A percentile compares a stretch with the other conserved stretches of the same genome.
Evolutionary conservation across 1,140 invertebrate genomes (phyloP).

Genomic region (Bombus turneri): DNA sequence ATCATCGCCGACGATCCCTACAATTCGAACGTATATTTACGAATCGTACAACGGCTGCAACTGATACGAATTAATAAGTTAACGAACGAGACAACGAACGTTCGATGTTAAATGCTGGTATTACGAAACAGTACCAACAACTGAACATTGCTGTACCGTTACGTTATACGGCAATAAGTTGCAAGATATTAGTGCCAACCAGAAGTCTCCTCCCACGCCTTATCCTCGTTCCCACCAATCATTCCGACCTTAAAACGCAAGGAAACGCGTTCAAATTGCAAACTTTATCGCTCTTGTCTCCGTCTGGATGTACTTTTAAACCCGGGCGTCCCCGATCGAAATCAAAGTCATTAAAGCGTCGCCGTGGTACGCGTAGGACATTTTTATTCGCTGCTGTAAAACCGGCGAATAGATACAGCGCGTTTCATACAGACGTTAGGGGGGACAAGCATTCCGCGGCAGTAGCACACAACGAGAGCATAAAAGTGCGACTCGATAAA

Average conservation of each 20-base stretch:
- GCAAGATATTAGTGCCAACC: background rate
- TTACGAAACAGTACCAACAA: background rate
- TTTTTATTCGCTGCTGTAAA: conserved; percentile 25
- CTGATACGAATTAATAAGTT: too few species aligned
- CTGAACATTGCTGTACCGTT: background rate
- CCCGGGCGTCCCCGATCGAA: background rate
- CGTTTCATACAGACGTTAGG: background rate
- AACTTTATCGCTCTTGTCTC: background rate
- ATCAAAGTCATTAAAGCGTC: conserved; percentile 2
- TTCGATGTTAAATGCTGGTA: background rate
- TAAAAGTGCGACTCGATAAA: conserved; percentile 51
- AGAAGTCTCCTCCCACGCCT: background rate
- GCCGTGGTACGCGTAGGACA: background rate
- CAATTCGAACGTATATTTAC: too few species aligned
- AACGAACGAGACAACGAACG: background rate
- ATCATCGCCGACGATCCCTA: background rate
- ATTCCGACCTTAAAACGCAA: background rate
- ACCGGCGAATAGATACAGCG: background rate
- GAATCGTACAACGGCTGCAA: too few species aligned
- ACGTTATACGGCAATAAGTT: background rate
- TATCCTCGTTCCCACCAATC: background rate
- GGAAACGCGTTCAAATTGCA: background rate
- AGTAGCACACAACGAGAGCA: conserved; percentile 6
- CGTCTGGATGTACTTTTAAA: background rate
- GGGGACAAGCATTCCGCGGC: background rate